Percentiles rank a stretch among this genome's conserved stretches.
phyloP scores from a whole-genome alignment of 1,140 invertebrate genomes.

The Leguminivora glycinivorella region DNA sequence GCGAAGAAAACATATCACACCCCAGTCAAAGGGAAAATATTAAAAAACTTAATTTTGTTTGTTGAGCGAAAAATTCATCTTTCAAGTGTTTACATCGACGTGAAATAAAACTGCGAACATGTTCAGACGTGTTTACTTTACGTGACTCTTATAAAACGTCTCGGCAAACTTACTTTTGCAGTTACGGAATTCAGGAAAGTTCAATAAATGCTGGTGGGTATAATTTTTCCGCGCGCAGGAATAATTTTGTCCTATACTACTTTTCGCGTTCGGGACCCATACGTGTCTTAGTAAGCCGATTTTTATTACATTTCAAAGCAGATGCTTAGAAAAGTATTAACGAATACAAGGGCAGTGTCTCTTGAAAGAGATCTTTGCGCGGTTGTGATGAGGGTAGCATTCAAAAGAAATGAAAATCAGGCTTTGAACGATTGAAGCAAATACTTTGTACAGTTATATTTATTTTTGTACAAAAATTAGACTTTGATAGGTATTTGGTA shows the following conservation, averaged over 20 bases:
- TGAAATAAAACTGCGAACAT: conserved; percentile 56
- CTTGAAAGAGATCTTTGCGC: conserved; percentile 31
- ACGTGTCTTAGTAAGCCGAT: conserved; percentile 55
- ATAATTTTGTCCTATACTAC: conserved; percentile 35
- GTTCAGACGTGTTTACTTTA: conserved; percentile 48
- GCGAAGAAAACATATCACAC: conserved; percentile 35
- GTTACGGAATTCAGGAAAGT: conserved; percentile 23
- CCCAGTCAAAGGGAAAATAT: conserved; percentile 41
- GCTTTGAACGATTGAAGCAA: conserved; percentile 5
- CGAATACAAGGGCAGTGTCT: conserved; percentile 43
- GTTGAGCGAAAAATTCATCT: conserved; percentile 49
- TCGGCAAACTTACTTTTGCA: conserved; percentile 42
- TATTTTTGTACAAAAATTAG: neutral
- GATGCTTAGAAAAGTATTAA: conserved; percentile 49
- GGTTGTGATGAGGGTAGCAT: neutral
- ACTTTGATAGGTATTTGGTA: neutral
- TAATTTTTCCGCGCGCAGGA: conserved; percentile 32
- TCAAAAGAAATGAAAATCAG: conserved; percentile 17
- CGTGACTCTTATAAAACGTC: conserved; percentile 41
- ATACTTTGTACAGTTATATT: neutral
- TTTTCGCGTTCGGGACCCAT: conserved; percentile 45
- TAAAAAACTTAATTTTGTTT: conserved; percentile 52
- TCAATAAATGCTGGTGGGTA: neutral
- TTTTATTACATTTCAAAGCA: conserved; percentile 63
- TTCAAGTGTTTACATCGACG: conserved; percentile 48